These are phyloP conservation scores for Liodrosophila aerea DNA, from an alignment of 2,888 invertebrate species.

Conservation along the genomic window DNA sequence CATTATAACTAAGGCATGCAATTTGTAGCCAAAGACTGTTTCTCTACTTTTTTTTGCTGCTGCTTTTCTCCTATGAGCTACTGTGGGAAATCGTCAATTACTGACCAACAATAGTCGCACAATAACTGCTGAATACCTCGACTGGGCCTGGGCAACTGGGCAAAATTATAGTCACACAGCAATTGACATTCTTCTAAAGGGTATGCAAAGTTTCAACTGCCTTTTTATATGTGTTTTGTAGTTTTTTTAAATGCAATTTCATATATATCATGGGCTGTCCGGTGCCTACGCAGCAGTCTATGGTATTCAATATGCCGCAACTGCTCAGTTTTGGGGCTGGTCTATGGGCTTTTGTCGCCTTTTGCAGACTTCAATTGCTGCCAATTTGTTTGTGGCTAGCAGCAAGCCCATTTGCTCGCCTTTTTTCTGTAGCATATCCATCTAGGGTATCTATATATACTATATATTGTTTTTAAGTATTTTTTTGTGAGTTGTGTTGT, in stretches of 20 bases:
- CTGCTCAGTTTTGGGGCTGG: conserved; percentile 30
- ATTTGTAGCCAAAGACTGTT: conserved; percentile 41
- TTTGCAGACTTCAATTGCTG: conserved; percentile 70
- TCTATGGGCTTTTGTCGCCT: conserved; percentile 68
- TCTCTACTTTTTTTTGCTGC: neutral
- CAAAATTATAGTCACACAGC: too few relatives aligned
- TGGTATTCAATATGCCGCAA: conserved; percentile 24
- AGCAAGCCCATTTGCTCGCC: conserved; percentile 12
- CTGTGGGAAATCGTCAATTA: conserved; percentile 25
- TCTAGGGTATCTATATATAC: conserved; percentile 44
- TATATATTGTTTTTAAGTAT: conserved; percentile 18
- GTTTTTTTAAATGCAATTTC: neutral
- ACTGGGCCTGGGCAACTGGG: too few relatives aligned
- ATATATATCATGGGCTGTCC: conserved; percentile 6
- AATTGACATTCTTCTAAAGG: conserved; percentile 5
- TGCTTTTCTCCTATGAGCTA: conserved; percentile 3
- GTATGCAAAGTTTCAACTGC: neutral
- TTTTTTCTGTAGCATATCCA: conserved; percentile 46
- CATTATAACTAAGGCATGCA: conserved; percentile 48
- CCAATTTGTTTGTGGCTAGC: conserved; percentile 67
- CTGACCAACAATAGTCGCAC: neutral
- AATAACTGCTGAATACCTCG: conserved; percentile 20
- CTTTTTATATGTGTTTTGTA: neutral
- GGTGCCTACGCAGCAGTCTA: neutral
- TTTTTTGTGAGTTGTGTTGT: too few relatives aligned